Evolutionary conservation across 2,888 invertebrate species (phyloP), one percentile per base, ranked within the genome.

Genomic region (Synergus laeviventris): DNA sequence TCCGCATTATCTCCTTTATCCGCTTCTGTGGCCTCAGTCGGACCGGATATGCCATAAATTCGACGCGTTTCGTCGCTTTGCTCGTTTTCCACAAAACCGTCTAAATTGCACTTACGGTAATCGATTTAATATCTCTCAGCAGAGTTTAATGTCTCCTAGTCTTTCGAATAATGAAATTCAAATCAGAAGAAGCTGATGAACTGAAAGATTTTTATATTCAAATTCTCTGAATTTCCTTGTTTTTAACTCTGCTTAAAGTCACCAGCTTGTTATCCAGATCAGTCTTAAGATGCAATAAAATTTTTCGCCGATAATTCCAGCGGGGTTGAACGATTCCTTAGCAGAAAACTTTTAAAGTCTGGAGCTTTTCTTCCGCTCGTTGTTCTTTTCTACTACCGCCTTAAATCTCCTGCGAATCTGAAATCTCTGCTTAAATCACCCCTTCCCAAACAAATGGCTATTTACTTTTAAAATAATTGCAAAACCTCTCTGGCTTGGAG

Each of bases 231-330:
- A 75, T 75, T 76, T 7, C 7, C 14, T 24, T 24, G 9, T 64
- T 49, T 54, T 49, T 49, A 16, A 54, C 36, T 24, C 38, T 73
- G 76, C 73, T 74, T 75, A 62, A 78, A 80, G 82, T 83, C 78
- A 75, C 77, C 38, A 79, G 79, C 81, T 80, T 82, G 79, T 84
- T 84, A 80, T 81, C 80, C 80, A 80, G 81, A 82, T 83, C 80
- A 83, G 78, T 79, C 83, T 84, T 82, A 80, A 82, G 81, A 79
- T 79, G 79, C 82, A 79, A 83, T 83, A 81, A 81, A 81, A 81
- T 82, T 83, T 79, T 77, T 83, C 70, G 66, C 79, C 80, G 81
- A 84, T 84, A 83, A 83, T 81, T 83, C 81, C 80, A 73, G 76
- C 77, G 75, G 79, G 81, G 81, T 82, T 79, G 73, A 81, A 78